Evolutionary conservation across 1,140 invertebrate genomes (phyloP).

Genomic region (Sminthurides bifidus): DNA sequence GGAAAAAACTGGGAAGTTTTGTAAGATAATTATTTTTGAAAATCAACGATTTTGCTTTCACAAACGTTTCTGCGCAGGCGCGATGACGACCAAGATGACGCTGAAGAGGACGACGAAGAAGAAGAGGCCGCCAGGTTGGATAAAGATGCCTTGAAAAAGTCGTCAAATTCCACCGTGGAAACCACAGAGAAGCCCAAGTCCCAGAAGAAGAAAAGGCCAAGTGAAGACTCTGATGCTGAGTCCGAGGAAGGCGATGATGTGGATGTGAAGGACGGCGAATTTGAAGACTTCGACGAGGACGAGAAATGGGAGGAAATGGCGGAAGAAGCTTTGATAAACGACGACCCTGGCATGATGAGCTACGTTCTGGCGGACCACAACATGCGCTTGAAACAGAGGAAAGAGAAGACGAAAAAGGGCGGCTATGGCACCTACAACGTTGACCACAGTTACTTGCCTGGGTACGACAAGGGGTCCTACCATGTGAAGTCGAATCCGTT

Average conservation of each 20-base stretch:
- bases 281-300: slow-evolving; percentile 12
- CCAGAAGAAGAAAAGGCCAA: background rate
- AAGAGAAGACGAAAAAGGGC: background rate
- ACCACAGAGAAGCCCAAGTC: background rate
- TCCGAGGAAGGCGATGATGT: slow-evolving; percentile 9
- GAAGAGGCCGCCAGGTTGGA: background rate
- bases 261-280: slow-evolving; percentile 16
- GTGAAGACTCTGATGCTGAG: slow-evolving; percentile 10
- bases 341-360: background rate
- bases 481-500: background rate
- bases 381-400: background rate
- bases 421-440: background rate
- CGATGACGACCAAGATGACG: slow-evolving; percentile 6
- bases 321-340: slow-evolving; percentile 13
- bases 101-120: background rate
- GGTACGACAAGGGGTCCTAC: background rate
- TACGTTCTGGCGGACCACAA: background rate
- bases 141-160: background rate
- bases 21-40: slow-evolving; percentile 2
- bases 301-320: slow-evolving; percentile 16
- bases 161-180: background rate
- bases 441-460: background rate
- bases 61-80: slow-evolving; percentile 1
- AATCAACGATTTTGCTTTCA: background rate
- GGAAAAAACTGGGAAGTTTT: background rate